phyloP scores from a whole-genome alignment of 2,113 vertebrate species.

The Brachypteracias leptosomus region DNA sequence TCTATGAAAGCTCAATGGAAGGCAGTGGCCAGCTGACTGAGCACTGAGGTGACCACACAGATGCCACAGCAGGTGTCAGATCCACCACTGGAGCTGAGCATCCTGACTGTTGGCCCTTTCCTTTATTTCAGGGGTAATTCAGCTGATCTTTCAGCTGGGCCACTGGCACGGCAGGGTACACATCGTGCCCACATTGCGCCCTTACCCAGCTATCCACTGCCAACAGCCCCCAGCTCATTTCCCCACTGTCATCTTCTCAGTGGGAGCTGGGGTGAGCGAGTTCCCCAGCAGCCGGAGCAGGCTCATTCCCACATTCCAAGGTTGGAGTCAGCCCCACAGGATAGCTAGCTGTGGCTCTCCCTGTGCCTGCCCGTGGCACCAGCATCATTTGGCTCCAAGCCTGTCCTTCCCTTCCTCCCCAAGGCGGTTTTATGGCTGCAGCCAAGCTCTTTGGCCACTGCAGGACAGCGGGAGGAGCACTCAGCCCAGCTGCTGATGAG shows the following conservation, averaged over 20 bases:
- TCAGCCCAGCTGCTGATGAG: not conserved
- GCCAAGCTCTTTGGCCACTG: not conserved
- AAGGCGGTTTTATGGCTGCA: accelerated
- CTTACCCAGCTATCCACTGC: not conserved
- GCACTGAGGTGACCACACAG: accelerated
- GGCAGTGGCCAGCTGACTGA: not conserved
- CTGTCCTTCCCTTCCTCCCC: not conserved
- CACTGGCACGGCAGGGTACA: not conserved
- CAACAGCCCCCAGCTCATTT: not conserved
- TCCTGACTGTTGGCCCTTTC: not conserved
- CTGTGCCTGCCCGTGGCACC: accelerated
- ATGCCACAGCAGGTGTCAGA: not conserved
- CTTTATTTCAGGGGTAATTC: not conserved
- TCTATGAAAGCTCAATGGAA: not conserved
- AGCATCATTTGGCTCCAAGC: not conserved
- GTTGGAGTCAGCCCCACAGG: not conserved
- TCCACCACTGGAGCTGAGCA: not conserved
- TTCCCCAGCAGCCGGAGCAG: not conserved
- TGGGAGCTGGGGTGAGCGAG: not conserved
- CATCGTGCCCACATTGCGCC: not conserved
- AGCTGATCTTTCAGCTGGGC: not conserved
- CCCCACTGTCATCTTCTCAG: not conserved
- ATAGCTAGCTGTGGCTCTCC: accelerated
- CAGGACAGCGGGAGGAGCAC: not conserved
- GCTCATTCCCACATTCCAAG: accelerated